These are phyloP conservation scores for Cheilosia vernalis DNA, from an alignment of 2,888 invertebrate genomes.

Conservation along the genomic window DNA sequence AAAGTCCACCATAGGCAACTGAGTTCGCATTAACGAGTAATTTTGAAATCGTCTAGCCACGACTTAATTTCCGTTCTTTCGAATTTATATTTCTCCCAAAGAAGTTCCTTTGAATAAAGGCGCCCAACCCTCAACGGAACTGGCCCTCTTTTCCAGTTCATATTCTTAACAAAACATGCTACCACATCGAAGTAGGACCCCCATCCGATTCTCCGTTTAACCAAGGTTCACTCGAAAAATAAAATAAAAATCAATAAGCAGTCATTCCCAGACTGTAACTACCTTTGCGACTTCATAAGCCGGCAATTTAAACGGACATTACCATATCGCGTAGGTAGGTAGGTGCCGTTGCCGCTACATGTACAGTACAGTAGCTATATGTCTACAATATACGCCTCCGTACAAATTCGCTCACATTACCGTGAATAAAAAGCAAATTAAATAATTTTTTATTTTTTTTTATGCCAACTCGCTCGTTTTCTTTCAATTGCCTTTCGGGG, in stretches of 20 bases:
- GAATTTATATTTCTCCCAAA: no score
- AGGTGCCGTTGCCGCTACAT: slow-evolving; percentile 15
- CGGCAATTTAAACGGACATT: slow-evolving; percentile 64
- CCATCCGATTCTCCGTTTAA: neutral
- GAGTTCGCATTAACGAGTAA: no score
- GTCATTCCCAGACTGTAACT: slow-evolving; percentile 50
- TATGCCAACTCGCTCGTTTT: slow-evolving; percentile 70
- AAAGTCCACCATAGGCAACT: no score
- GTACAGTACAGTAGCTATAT: neutral
- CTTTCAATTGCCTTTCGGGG: slow-evolving; percentile 67
- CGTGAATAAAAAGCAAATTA: slow-evolving; percentile 73
- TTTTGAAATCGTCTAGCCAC: no score
- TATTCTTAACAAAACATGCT: no score
- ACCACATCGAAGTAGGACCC: neutral
- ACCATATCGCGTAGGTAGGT: slow-evolving; percentile 22
- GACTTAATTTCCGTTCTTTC: no score
- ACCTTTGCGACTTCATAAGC: slow-evolving; percentile 70
- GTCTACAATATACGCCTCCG: neutral
- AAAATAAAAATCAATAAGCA: slow-evolving; percentile 65
- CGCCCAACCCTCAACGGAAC: slow-evolving; percentile 24
- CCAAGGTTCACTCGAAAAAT: neutral
- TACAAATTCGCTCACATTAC: slow-evolving; percentile 35
- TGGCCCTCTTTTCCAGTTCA: neutral
- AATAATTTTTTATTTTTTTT: slow-evolving; percentile 68
- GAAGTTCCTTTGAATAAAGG: neutral